Conservation (phyloP, 2,888 invertebrate genomes). For the Thumatha senex region DNA sequence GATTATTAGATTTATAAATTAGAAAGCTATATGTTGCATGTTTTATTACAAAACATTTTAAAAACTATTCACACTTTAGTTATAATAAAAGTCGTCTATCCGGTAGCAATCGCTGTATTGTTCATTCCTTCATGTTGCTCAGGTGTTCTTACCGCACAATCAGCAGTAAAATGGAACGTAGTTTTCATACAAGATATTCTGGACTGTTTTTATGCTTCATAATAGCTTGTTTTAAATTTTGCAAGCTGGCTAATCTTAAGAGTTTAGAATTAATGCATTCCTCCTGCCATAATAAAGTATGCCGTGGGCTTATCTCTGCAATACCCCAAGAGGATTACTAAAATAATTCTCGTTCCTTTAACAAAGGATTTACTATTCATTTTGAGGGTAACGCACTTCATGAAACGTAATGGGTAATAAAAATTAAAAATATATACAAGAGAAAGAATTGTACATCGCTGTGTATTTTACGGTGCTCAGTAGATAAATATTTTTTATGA, state of each 20-base stretch:
- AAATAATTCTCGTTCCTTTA: not conserved
- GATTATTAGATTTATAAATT: no score
- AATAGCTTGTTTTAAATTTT: constrained; percentile 43
- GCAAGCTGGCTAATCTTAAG: constrained; percentile 24
- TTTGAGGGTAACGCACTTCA: not conserved
- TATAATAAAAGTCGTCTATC: constrained; percentile 16
- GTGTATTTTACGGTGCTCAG: not conserved
- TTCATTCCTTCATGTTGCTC: constrained; percentile 48
- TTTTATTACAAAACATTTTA: not conserved
- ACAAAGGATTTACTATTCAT: not conserved
- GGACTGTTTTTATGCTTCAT: constrained; percentile 48
- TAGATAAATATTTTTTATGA: not conserved
- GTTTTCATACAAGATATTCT: constrained; percentile 55
- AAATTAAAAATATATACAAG: not conserved
- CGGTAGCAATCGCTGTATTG: constrained; percentile 43
- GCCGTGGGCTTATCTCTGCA: constrained; percentile 19
- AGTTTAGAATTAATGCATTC: constrained; percentile 25
- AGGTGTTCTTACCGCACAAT: constrained; percentile 73
- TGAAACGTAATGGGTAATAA: not conserved
- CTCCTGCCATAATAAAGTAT: constrained; percentile 20
- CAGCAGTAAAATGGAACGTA: constrained; percentile 75
- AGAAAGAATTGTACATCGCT: not conserved
- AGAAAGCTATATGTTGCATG: not conserved
- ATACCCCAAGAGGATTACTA: constrained; percentile 15
- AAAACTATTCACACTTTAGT: constrained; percentile 13